phyloP scores from a whole-genome alignment of 2,113 vertebrate genomes.

The Strix aluco region DNA sequence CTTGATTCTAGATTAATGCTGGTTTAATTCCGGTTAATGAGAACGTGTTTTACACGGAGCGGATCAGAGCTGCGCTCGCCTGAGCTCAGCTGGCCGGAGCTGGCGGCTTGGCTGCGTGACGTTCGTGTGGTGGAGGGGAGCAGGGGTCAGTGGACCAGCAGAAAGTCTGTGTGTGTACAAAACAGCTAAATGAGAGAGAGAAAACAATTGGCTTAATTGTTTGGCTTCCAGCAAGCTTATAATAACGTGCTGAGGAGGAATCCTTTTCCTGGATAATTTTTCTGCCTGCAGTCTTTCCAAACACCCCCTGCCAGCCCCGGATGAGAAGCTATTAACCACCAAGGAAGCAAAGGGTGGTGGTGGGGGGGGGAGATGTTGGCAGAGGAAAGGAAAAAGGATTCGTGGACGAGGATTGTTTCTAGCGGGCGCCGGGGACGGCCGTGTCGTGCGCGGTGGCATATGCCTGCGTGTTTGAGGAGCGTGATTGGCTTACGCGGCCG shows the following conservation, averaged over 20 bases:
- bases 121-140: background rate
- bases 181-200: background rate
- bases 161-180: background rate
- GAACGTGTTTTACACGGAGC: background rate
- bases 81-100: background rate
- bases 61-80: background rate
- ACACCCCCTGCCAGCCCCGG: background rate
- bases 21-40: conserved; percentile 29
- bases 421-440: rapidly evolving
- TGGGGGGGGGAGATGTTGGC: background rate
- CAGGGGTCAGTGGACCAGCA: background rate
- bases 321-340: background rate
- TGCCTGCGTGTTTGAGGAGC: background rate
- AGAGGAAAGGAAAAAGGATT: background rate
- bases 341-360: background rate
- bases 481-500: rapidly evolving
- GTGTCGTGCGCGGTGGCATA: background rate
- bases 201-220: conserved; percentile 33
- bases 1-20: background rate
- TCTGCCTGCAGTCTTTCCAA: background rate
- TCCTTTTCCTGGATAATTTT: background rate
- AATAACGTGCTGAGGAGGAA: background rate
- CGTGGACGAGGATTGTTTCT: background rate
- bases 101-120: background rate
- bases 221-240: conserved; percentile 3